Base-by-base conservation (phyloP, 2,113 vertebrate genomes). In the Microcebus griseorufus region DNA sequence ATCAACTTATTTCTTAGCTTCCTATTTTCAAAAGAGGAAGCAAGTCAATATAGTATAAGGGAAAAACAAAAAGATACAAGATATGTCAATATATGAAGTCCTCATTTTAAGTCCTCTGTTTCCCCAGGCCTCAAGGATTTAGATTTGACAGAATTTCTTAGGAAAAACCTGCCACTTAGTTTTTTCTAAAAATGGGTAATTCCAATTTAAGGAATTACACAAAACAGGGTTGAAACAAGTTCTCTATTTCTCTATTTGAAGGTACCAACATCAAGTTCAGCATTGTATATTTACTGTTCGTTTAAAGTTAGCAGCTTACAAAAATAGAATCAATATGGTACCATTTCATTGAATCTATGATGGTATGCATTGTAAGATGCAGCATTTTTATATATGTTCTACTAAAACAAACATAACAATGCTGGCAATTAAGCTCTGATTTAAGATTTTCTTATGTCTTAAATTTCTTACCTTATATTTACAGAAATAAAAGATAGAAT, bases 1-100 rank as follows among this genome's bases (percentile, higher is more conserved):
- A 94, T 65, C 62, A 92, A 93, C 73, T 69, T 80, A 80, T 67
- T 95, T 42, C 29, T 84, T 93, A 67, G 70, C 45, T 92, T 96
- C 80, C 83, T 92, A 7, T 83, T 48, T 90, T 88, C 32, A 87
- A 48, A 94, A 42, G 72, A 85, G 45, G 45, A 94, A 93, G 34
- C 70, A 94, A 90, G 29, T 89, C 25, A 88, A 83, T n/a, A 70
- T 45, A 6, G 45, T 83, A 60, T 88, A 91, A 60, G 45, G 16
- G 10, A 11, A 12, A 6, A 45, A 13, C 53, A 58, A 42, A 67
- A n/a, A 55, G 37, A 10, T 3, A 82, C 27, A 94, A 93, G 93
- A 87, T 75, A 67, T 25, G 17, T 65, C 65, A 72, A 2, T 60
- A 58, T 75, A 88, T 42, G 39, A 79, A 83, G 53, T 58, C 45